Percentiles rank a stretch among this genome's conserved stretches.
Evolutionary conservation across 2,113 vertebrate genomes (phyloP).

Genomic region (Neofelis nebulosa): DNA sequence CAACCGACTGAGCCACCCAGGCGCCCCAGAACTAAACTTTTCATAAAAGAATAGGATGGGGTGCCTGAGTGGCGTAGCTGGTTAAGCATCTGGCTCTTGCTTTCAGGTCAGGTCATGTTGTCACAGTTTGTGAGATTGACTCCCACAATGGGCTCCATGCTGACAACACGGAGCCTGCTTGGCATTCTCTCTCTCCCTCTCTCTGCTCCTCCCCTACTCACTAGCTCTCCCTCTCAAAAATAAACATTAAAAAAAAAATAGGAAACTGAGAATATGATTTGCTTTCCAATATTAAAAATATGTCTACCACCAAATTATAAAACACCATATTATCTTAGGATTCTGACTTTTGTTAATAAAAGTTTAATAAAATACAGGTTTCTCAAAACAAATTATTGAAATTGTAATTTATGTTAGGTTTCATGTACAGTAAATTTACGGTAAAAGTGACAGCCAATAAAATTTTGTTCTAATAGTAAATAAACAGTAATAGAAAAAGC

Average conservation of each 20-base stretch:
- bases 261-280: slow-evolving; percentile 23
- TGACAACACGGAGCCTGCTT: too few relatives aligned
- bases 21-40: neutral
- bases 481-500: neutral
- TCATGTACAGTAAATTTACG: slow-evolving; percentile 21
- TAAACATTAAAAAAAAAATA: neutral
- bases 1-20: too few relatives aligned
- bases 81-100: too few relatives aligned
- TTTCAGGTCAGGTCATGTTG: too few relatives aligned
- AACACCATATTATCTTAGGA: neutral
- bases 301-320: neutral
- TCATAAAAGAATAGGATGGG: too few relatives aligned
- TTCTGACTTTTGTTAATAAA: slow-evolving; percentile 23
- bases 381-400: slow-evolving; percentile 33
- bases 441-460: neutral
- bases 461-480: slow-evolving; percentile 28
- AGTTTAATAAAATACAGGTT: slow-evolving; percentile 1
- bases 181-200: too few relatives aligned
- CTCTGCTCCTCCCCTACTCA: too few relatives aligned
- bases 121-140: too few relatives aligned
- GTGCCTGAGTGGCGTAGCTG: too few relatives aligned
- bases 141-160: too few relatives aligned
- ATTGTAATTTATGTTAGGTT: slow-evolving; percentile 20
- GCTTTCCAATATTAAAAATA: slow-evolving; percentile 16
- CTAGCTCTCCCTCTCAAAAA: too few relatives aligned